Base-by-base conservation (phyloP, 2,888 invertebrate genomes). In the Drosophila mimica region DNA sequence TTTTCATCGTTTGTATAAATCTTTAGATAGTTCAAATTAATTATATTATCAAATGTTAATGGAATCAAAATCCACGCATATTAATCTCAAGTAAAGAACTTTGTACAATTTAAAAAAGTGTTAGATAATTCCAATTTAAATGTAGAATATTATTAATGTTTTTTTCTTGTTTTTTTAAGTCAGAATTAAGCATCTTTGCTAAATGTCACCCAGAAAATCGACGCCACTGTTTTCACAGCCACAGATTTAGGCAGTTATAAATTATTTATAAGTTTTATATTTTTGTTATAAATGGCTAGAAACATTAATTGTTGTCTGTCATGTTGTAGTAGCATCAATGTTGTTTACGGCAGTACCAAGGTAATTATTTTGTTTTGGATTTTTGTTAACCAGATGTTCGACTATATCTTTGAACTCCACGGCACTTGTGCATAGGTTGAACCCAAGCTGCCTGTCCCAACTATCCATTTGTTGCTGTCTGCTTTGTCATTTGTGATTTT, bases 351-450 rank as follows among this genome's bases (percentile, higher is more conserved):
- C 62, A 56, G 64, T 60, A 64, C 74, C 89, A 88, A 90, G 88
- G 90, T 84, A 78, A 83, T 81, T 78, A 75, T 77, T 74, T 79
- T 75, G 52, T 72, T 73, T 80, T 74, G 76, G 64, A 48, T 73
- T 70, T 72, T 46, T 52, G 66, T 43, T 65, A 48, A 67, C 33
- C 57, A 61, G 63, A 64, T 75, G 68, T 69, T 70, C 57, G 78
- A 61, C 70, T 69, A 76, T 60, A 84, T 84, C 83, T 87, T 87
- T 87, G 87, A 87, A 90, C 87, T 71, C 79, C 63, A 74, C 82
- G 74, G 76, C 81, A 76, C 80, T 84, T 49, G 62, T 58, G 30
- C 17, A 58, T 70, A 65, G 64, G 70, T 62, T 59, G 52, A 63
- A 63, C 38, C 64, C 65, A 28, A 65, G 43, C 49, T 30, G 51